phyloP scores from a whole-genome alignment of 2,113 vertebrate species.

The Dromaius novaehollandiae region DNA sequence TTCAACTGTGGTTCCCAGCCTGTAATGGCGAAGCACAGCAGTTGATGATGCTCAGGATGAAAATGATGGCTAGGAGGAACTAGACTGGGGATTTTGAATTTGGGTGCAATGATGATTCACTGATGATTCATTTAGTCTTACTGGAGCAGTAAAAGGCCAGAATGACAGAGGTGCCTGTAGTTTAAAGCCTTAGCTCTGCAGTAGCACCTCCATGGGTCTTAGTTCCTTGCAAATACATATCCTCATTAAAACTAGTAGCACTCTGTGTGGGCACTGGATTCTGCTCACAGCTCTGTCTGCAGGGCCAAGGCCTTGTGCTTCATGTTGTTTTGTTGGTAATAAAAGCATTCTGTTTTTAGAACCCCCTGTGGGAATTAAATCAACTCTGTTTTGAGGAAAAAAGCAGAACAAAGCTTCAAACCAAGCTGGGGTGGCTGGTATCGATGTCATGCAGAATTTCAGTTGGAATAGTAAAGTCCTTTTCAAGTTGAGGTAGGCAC shows the following conservation, averaged over 20 bases:
- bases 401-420: neutral
- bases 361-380: neutral
- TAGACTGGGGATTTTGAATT: neutral
- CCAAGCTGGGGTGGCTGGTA: neutral
- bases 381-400: neutral
- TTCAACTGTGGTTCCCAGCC: neutral
- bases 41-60: neutral
- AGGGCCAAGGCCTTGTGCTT: neutral
- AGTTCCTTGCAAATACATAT: fast-evolving
- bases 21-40: fast-evolving
- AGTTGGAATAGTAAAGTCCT: neutral
- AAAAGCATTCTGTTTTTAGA: neutral
- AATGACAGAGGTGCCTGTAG: neutral
- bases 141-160: neutral
- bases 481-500: neutral
- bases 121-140: neutral
- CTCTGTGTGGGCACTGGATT: neutral
- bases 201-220: neutral
- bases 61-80: neutral
- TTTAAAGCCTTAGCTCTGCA: neutral
- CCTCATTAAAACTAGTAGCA: neutral
- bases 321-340: neutral
- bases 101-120: neutral
- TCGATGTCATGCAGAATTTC: neutral
- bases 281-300: neutral